phyloP scores from a whole-genome alignment of 2,113 vertebrate species.

The Anhinga anhinga region DNA sequence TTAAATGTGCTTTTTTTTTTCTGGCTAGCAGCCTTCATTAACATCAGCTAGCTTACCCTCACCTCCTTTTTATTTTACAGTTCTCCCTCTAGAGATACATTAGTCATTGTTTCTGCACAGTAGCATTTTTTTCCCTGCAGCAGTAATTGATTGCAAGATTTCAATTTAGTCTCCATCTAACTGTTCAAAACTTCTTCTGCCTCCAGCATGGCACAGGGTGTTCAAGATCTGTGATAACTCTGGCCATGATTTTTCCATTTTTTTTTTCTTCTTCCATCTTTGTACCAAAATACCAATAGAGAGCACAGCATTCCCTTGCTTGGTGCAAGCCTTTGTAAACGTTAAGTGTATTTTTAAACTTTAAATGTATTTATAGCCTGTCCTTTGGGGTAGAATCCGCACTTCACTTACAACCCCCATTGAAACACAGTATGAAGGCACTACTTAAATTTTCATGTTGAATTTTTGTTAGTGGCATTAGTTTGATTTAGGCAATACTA shows the following conservation, averaged over 20 bases:
- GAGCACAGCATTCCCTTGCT: not conserved
- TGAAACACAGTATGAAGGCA: rapidly evolving
- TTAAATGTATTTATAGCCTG: not conserved
- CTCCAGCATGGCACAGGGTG: not conserved
- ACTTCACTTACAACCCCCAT: not conserved
- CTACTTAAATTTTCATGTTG: not conserved
- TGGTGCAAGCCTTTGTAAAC: not conserved
- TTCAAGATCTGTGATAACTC: not conserved
- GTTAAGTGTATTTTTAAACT: not conserved
- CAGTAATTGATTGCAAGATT: not conserved
- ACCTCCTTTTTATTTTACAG: not conserved
- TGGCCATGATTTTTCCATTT: not conserved
- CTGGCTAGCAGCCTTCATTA: not conserved
- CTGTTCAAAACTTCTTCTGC: not conserved
- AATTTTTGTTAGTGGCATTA: not conserved
- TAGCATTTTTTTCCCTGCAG: not conserved
- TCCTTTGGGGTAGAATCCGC: not conserved
- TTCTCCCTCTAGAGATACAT: not conserved
- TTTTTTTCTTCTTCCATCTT: not conserved
- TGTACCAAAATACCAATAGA: not conserved
- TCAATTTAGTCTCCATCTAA: not conserved
- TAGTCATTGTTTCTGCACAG: slow-evolving; percentile 8
- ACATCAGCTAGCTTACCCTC: not conserved
- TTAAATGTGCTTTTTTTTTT: not conserved
- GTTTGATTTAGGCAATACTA: not conserved